phyloP scores from a whole-genome alignment of 2,113 vertebrate species.

The Mugil cephalus region DNA sequence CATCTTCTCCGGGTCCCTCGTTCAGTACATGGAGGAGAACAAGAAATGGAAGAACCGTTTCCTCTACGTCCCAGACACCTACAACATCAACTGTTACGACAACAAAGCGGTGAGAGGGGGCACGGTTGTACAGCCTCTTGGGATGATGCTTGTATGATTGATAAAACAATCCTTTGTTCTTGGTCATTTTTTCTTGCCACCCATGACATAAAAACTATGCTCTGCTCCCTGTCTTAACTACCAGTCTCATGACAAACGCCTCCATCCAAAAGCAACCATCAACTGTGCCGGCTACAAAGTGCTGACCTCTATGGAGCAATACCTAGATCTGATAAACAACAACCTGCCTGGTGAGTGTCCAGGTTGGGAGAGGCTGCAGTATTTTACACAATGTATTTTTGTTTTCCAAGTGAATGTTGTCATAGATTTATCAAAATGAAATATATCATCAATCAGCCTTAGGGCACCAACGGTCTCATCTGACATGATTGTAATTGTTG shows the following conservation, averaged over 20 bases:
- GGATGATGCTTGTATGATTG: neutral
- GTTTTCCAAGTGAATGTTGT: too few relatives aligned
- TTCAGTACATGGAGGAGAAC: slow-evolving; percentile 94
- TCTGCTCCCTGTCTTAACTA: slow-evolving; percentile 14
- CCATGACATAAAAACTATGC: too few relatives aligned
- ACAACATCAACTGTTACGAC: slow-evolving; percentile 89
- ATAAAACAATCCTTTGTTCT: too few relatives aligned
- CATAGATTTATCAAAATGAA: too few relatives aligned
- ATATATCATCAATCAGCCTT: too few relatives aligned
- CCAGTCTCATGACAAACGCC: slow-evolving; percentile 89
- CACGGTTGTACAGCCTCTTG: neutral
- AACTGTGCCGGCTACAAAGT: slow-evolving; percentile 93
- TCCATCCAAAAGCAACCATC: slow-evolving; percentile 87
- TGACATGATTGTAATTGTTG: too few relatives aligned
- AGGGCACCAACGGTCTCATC: too few relatives aligned
- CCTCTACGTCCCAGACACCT: slow-evolving; percentile 91
- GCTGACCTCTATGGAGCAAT: slow-evolving; percentile 91
- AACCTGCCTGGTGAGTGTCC: slow-evolving; percentile 88
- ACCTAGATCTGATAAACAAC: slow-evolving; percentile 89
- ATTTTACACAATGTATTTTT: neutral
- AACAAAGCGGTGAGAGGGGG: slow-evolving; percentile 88
- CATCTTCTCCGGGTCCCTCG: slow-evolving; percentile 94
- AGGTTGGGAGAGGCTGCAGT: neutral
- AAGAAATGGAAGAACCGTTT: slow-evolving; percentile 96
- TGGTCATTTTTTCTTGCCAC: too few relatives aligned